phyloP scores from a whole-genome alignment of 1,140 invertebrate genomes.

The Drosophila ercepeae region DNA sequence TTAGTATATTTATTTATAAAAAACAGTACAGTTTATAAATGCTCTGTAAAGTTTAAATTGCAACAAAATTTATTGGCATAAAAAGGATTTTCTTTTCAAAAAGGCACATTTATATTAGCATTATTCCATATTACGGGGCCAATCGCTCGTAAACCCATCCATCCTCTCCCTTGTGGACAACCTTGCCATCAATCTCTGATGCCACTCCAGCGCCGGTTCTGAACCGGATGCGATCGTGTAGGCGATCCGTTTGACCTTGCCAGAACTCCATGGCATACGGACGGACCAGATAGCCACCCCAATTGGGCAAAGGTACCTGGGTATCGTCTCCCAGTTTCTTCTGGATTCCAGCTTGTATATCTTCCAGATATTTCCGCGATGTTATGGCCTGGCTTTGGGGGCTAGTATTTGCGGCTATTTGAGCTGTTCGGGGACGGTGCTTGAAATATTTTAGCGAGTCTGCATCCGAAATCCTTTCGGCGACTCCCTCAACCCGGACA shows the following conservation, averaged over 20 bases:
- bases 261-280: slow-evolving; percentile 96
- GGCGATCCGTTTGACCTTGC: slow-evolving; percentile 96
- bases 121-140: slow-evolving; percentile 87
- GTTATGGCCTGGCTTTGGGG: slow-evolving; percentile 92
- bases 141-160: slow-evolving; percentile 96
- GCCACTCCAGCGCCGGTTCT: slow-evolving; percentile 84
- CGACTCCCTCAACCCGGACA: slow-evolving; percentile 94
- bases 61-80: not conserved
- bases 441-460: slow-evolving; percentile 94
- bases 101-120: not conserved
- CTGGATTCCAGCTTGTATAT: slow-evolving; percentile 87
- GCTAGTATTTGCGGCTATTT: slow-evolving; percentile 93
- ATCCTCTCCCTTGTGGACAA: slow-evolving; percentile 90
- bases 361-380: slow-evolving; percentile 88
- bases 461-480: slow-evolving; percentile 88
- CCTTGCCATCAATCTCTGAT: slow-evolving; percentile 85
- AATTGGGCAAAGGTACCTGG: slow-evolving; percentile 74
- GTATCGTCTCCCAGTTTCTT: slow-evolving; percentile 84
- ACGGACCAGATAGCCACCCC: slow-evolving; percentile 92
- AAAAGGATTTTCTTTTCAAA: not conserved
- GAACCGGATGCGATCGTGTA: slow-evolving; percentile 96
- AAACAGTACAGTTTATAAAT: no score
- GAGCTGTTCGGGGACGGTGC: slow-evolving; percentile 90
- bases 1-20: no score
- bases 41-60: no score